These are phyloP conservation scores for Abscondita cerata DNA, from an alignment of 2,888 invertebrate genomes.

Conservation along the genomic window DNA sequence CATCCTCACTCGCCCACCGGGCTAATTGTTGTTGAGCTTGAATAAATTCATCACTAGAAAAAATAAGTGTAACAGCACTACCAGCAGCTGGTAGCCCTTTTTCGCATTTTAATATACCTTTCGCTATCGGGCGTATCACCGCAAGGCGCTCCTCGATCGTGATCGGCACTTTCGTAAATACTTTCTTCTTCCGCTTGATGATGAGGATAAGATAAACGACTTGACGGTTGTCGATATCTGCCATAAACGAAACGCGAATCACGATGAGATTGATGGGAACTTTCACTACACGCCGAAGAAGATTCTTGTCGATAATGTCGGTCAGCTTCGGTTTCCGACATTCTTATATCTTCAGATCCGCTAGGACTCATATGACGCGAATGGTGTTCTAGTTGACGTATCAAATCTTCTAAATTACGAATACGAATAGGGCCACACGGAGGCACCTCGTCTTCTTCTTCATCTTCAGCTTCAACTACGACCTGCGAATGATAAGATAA, in stretches of 20 bases:
- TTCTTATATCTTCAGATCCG: conserved; percentile 87
- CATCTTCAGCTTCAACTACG: conserved; percentile 63
- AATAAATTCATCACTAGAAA: conserved; percentile 97
- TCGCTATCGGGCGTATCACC: conserved; percentile 88
- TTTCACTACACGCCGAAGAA: conserved; percentile 74
- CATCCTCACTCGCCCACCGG: conserved; percentile 92
- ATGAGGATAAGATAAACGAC: conserved; percentile 53
- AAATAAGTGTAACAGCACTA: conserved; percentile 81
- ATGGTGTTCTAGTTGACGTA: conserved; percentile 87
- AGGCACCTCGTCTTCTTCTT: conserved; percentile 78
- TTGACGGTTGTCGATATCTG: conserved; percentile 65
- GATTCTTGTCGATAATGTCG: conserved; percentile 79
- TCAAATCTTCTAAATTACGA: conserved; percentile 89
- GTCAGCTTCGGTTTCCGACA: conserved; percentile 90
- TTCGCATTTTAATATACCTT: conserved; percentile 66
- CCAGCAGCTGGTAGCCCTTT: conserved; percentile 51
- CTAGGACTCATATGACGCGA: conserved; percentile 90
- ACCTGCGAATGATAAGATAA: conserved; percentile 42
- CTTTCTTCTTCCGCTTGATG: conserved; percentile 76
- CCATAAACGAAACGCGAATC: conserved; percentile 76
- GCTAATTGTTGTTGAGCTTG: conserved; percentile 96
- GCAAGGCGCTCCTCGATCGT: conserved; percentile 70
- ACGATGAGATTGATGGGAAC: conserved; percentile 78
- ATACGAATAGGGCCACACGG: conserved; percentile 87
- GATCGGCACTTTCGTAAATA: conserved; percentile 86